A percentile compares a stretch with the other conserved stretches of the same genome.
These are phyloP conservation scores for Pseudobourletiella spinata DNA, from an alignment of 1,140 invertebrate species.

Conservation along the genomic window DNA sequence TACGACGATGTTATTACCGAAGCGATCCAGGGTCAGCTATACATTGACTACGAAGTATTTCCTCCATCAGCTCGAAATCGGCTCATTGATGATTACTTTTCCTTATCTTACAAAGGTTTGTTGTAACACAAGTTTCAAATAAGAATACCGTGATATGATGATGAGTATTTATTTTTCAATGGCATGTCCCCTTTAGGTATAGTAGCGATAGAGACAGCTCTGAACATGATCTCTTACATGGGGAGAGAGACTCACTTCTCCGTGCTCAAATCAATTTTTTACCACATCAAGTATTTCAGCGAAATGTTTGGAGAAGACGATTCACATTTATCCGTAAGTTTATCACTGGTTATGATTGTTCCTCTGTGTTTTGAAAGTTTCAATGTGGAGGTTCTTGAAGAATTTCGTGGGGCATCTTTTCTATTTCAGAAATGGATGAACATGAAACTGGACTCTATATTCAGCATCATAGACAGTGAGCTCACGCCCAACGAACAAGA, in stretches of 20 bases:
- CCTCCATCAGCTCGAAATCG: conserved; percentile 8
- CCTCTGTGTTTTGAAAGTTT: neutral
- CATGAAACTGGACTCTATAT: neutral
- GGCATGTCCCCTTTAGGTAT: too few species aligned
- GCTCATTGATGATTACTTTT: conserved; percentile 28
- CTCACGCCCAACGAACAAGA: neutral
- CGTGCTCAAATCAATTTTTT: neutral
- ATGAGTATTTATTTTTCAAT: too few species aligned
- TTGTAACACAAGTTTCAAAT: too few species aligned
- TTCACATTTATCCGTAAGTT: neutral
- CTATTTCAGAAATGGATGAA: neutral
- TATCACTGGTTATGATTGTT: neutral
- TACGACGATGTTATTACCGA: conserved; percentile 15
- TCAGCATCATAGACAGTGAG: neutral
- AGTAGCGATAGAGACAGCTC: neutral
- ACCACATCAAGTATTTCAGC: neutral
- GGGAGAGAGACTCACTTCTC: neutral
- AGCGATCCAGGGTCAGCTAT: conserved; percentile 5
- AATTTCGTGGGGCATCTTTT: neutral
- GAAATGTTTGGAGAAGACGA: neutral
- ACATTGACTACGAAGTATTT: conserved; percentile 5
- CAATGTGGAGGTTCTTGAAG: too few species aligned
- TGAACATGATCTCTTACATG: neutral
- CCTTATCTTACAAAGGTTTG: conserved; percentile 13
- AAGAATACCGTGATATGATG: too few species aligned